These are phyloP conservation scores for Willisornis vidua DNA, from an alignment of 2,113 vertebrate genomes.

Conservation along the genomic window DNA sequence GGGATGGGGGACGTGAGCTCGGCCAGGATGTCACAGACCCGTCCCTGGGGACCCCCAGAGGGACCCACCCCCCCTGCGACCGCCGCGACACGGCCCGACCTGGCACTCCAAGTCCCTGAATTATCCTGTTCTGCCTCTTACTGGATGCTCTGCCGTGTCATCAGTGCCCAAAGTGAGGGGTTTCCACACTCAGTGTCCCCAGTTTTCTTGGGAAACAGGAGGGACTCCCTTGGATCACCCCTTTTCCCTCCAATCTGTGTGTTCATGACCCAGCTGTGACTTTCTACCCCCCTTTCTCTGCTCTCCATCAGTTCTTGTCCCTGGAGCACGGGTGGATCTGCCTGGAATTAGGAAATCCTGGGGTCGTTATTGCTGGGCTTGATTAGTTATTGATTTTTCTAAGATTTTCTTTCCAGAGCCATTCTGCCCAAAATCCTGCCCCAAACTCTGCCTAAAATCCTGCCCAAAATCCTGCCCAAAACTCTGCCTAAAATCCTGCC, in stretches of 20 bases:
- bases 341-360: background rate
- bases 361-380: background rate
- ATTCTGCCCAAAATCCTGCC: background rate
- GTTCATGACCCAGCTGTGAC: fast-evolving
- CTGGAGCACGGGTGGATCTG: background rate
- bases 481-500: background rate
- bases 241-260: background rate
- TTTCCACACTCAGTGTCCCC: background rate
- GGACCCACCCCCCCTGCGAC: fast-evolving
- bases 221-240: fast-evolving
- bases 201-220: background rate
- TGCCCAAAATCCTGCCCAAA: background rate
- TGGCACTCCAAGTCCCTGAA: fast-evolving
- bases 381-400: background rate
- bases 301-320: fast-evolving
- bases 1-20: background rate
- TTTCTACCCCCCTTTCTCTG: fast-evolving
- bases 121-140: fast-evolving
- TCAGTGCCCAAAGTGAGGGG: fast-evolving
- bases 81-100: fast-evolving
- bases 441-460: background rate
- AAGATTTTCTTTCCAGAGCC: background rate
- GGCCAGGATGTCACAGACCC: fast-evolving
- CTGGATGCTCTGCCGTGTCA: background rate
- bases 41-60: fast-evolving